A percentile compares a stretch with the other conserved stretches of the same genome.
Conservation (phyloP, 2,113 vertebrate species). For the Macquaria australasica region DNA sequence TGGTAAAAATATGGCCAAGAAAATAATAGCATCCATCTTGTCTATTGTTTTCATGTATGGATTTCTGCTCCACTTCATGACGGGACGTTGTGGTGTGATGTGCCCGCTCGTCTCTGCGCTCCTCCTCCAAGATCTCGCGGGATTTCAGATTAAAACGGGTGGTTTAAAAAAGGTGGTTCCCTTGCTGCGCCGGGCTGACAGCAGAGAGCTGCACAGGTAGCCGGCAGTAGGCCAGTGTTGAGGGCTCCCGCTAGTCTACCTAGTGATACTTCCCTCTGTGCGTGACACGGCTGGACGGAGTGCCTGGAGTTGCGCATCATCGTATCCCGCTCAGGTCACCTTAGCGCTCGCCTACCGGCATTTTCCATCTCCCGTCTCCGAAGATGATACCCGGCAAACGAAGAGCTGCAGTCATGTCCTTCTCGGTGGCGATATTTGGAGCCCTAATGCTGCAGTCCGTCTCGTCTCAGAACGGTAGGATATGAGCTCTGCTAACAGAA, state of each 20-base stretch:
- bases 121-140: constrained; percentile 71
- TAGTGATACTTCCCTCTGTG: constrained; percentile 49
- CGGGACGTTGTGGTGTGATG: not conserved
- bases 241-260: constrained; percentile 37
- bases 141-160: constrained; percentile 48
- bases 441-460: constrained; percentile 81
- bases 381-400: constrained; percentile 76
- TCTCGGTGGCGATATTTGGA: constrained; percentile 74
- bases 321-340: constrained; percentile 60
- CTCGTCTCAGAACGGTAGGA: constrained; percentile 84
- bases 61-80: constrained; percentile 15
- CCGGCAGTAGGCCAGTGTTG: not conserved
- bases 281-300: constrained; percentile 25
- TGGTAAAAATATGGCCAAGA: too few species aligned
- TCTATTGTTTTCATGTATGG: not conserved
- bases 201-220: constrained; percentile 55
- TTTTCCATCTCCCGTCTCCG: constrained; percentile 48
- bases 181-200: constrained; percentile 47
- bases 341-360: constrained; percentile 50
- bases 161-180: constrained; percentile 51
- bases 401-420: constrained; percentile 74
- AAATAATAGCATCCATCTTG: constrained; percentile 5
- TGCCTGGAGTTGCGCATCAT: constrained; percentile 36
- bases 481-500: not conserved
- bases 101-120: not conserved